Conservation (phyloP, 2,113 vertebrate genomes). For the Daphoenositta chrysoptera region DNA sequence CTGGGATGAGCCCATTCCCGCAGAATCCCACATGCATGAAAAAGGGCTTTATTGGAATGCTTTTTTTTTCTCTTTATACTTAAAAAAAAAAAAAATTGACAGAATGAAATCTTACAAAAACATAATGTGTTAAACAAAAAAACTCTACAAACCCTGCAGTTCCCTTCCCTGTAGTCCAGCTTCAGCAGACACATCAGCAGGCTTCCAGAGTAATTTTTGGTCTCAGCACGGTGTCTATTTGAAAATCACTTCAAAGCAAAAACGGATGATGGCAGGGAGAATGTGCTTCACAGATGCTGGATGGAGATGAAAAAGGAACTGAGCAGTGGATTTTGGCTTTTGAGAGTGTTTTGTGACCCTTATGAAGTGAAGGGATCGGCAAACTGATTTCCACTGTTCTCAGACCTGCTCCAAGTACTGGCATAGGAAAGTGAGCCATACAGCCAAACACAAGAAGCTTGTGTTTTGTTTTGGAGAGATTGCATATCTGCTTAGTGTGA, state of each 20-base stretch:
- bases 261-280: not conserved
- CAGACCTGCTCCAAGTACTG: not conserved
- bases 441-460: not conserved
- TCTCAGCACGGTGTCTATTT: not conserved
- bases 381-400: not conserved
- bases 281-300: not conserved
- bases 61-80: not conserved
- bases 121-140: not conserved
- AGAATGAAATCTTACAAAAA: not conserved
- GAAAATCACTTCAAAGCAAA: slow-evolving; percentile 8
- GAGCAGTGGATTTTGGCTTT: not conserved
- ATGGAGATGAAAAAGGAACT: not conserved
- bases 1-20: not conserved
- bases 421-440: not conserved
- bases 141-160: not conserved
- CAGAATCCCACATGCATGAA: not conserved
- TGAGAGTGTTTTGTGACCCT: not conserved
- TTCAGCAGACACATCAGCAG: not conserved
- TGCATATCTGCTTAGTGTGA: not conserved
- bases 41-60: not conserved
- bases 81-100: too few relatives aligned
- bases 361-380: not conserved
- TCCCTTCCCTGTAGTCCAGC: not conserved
- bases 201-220: not conserved
- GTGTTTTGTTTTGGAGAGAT: not conserved